A percentile compares a stretch with the other conserved stretches of the same genome.
Conservation (phyloP, 2,888 invertebrate species). For the Polylopha cassiicola region DNA sequence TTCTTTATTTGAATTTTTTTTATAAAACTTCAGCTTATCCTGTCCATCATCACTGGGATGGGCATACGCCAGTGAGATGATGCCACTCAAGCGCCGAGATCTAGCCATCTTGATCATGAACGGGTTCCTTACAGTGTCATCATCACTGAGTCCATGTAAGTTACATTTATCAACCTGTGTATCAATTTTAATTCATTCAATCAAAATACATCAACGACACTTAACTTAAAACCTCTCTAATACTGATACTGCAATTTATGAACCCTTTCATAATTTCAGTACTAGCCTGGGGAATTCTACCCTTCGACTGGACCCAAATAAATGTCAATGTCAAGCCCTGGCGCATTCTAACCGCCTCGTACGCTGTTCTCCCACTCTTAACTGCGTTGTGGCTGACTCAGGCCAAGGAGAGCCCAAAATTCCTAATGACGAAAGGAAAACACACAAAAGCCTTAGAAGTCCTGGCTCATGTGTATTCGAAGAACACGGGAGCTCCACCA, state of each 20-base stretch:
- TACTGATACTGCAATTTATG: neutral
- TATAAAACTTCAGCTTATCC: conserved; percentile 41
- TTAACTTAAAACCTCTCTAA: neutral
- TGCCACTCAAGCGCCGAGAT: conserved; percentile 49
- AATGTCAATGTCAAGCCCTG: conserved; percentile 79
- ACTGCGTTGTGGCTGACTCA: conserved; percentile 43
- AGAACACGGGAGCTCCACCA: conserved; percentile 43
- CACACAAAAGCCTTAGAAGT: conserved; percentile 75
- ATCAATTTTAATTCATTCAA: no score
- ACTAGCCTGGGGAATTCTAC: conserved; percentile 82
- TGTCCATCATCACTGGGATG: conserved; percentile 56
- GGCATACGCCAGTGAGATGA: conserved; percentile 56
- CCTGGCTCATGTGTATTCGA: conserved; percentile 45
- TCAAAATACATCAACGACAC: neutral
- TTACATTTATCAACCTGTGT: conserved; percentile 5
- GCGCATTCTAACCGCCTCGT: conserved; percentile 82
- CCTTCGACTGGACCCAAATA: conserved; percentile 56
- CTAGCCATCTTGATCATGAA: conserved; percentile 51
- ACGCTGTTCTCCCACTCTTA: conserved; percentile 78
- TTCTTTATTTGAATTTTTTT: neutral
- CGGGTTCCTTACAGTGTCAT: conserved; percentile 50
- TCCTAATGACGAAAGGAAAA: conserved; percentile 79
- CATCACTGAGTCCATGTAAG: conserved; percentile 52
- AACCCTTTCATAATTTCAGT: conserved; percentile 51
- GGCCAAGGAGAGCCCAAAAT: conserved; percentile 88